phyloP scores from a whole-genome alignment of 2,888 invertebrate genomes.

The Macaria notata region DNA sequence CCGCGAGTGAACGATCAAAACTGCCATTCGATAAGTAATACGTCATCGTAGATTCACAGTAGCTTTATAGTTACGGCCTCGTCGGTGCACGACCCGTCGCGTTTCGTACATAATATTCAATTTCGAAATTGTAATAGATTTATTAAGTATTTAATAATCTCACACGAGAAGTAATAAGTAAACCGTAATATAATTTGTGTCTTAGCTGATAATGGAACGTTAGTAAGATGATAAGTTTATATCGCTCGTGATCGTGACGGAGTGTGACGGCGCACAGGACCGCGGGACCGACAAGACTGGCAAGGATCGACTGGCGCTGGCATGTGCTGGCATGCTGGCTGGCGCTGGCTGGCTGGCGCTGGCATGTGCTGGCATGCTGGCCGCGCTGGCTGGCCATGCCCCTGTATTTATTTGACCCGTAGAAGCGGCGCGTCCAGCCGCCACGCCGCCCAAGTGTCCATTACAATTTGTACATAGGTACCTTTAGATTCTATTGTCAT shows the following conservation, averaged over 20 bases:
- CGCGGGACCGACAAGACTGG: conserved; percentile 32
- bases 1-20: conserved; percentile 67
- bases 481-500: conserved; percentile 80
- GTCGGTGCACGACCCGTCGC: conserved; percentile 77
- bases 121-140: conserved; percentile 80
- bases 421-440: conserved; percentile 1
- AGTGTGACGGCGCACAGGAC: conserved; percentile 48
- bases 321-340: conserved; percentile 23
- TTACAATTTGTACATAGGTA: conserved; percentile 74
- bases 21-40: conserved; percentile 80
- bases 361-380: conserved; percentile 23
- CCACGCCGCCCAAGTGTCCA: conserved; percentile 60
- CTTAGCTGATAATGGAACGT: conserved; percentile 78
- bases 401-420: conserved; percentile 42
- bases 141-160: conserved; percentile 78
- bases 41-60: conserved; percentile 24
- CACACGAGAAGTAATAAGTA: conserved; percentile 74
- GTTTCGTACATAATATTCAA: conserved; percentile 80
- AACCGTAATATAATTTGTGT: conserved; percentile 81
- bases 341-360: background rate
- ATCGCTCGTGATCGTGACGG: conserved; percentile 52
- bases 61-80: conserved; percentile 74
- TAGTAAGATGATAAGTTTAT: conserved; percentile 76
- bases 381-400: conserved; percentile 35
- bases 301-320: conserved; percentile 15